Evolutionary conservation across 1,140 invertebrate genomes (phyloP), one percentile per base, ranked within the genome.

Genomic region (Ceratina calcarata): DNA sequence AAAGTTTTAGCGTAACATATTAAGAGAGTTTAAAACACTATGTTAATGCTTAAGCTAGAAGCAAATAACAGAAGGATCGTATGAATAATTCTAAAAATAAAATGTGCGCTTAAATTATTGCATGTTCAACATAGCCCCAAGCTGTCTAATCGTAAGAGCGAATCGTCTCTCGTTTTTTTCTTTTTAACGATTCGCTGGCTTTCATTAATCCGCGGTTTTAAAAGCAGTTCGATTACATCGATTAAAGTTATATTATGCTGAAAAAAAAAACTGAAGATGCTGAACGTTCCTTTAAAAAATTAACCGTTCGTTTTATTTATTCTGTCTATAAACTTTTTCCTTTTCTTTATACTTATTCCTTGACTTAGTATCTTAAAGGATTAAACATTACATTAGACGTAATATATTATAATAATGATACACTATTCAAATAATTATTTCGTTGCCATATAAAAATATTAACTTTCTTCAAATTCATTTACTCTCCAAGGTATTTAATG

Each of bases 371-470:
- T 67, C 66, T 72, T 85, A 73, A 85, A 83, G 83, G 61, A 77
- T 85, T 85, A 80, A 80, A 84, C 74, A 69, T 85, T 81, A 73
- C 18, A 70, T 84, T 76, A 84, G 72, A 84, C 22, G 55, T 85
- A 85, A 79, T 83, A 83, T 81, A 85, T 57, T 57, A 62, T 85
- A 76, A 82, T 72, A 60, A 82, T 72, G 60, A 69, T 68, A 75
- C 55, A 76, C 68, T 80, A 73, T 62, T 77, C 68, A 82, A 85
- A 86, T 68, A 79, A 86, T 80, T 83, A 81, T 86, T 85, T 73
- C 60, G 80, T 86, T 86, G 76, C 57, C 67, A 81, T 86, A 73
- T 82, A 86, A 83, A 81, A 86, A 86, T 86, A 86, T 86, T 85
- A 86, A 86, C 65, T 86, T 82, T 51, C 69, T 71, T 83, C 58